Base-by-base conservation (phyloP, 1,140 invertebrate genomes). In the Polypedilum vanderplanki region DNA sequence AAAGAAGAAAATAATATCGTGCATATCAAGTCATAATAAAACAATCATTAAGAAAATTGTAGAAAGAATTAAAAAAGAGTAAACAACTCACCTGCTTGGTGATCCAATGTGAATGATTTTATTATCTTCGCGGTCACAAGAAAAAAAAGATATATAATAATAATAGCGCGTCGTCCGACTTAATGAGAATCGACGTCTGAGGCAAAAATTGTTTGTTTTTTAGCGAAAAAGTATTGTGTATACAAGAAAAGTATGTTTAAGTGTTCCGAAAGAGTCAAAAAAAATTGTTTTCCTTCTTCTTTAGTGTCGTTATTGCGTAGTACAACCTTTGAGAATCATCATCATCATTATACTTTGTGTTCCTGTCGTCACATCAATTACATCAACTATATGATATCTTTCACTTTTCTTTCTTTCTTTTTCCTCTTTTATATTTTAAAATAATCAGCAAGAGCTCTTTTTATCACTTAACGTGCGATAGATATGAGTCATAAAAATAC, bases 51-150 rank as follows among this genome's bases (percentile, higher is more conserved):
- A 33, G 24, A 33, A 33, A 33, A 33, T 1, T 33, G 5, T 33
- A 33, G 24, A 33, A 33, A 33, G 24, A 33, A n/a, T n/a, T n/a
- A 33, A 33, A 33, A 33, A 33, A 12, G 41, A 46, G 15, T 46
- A 46, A 46, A 70, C 9, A 22, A 70, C 65, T 70, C 65, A 70
- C 65, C 65, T 70, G 65, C 65, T 70, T 70, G 65, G 20, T 70
- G 65, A 70, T 70, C 65, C 65, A 70, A 70, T 70, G 65, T 70
- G 65, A 70, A 70, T 70, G 17, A 70, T 20, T 70, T 70, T 70
- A 22, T 70, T 57, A n/a, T 57, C 9, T 57, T 12, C 46, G 46
- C 46, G 46, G 46, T 57, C 46, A 57, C 46, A 57, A 57, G 46
- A 57, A 57, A 57, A n/a, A 57, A 57, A 57, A 12, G 46, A 57